Percentiles rank a stretch among this genome's conserved stretches.
Evolutionary conservation across 2,113 vertebrate genomes (phyloP).

Genomic region (Atrichornis clamosus): DNA sequence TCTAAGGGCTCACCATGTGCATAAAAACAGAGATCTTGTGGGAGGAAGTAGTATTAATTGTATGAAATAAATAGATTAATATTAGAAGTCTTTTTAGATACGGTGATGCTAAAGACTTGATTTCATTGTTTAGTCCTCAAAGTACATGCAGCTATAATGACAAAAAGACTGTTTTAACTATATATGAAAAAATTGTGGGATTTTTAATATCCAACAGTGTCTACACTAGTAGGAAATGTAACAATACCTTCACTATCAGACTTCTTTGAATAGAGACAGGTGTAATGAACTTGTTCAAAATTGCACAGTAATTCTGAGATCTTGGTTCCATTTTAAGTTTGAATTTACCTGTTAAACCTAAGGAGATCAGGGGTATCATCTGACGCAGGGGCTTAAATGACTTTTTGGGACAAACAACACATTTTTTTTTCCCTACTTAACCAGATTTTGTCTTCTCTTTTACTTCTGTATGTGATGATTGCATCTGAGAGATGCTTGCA

Average conservation of each 20-base stretch:
- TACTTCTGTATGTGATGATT: not conserved
- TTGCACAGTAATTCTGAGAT: not conserved
- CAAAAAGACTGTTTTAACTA: not conserved
- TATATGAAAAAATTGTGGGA: accelerated
- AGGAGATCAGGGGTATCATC: not conserved
- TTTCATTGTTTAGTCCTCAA: not conserved
- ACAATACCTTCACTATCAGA: not conserved
- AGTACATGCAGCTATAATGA: not conserved
- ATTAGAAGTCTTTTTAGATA: not conserved
- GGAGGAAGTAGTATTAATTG: not conserved
- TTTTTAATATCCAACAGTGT: not conserved
- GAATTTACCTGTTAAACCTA: not conserved
- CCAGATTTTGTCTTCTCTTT: not conserved
- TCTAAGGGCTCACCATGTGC: not conserved
- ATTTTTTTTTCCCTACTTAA: not conserved
- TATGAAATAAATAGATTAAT: not conserved
- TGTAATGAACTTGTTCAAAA: not conserved
- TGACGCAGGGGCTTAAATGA: not conserved
- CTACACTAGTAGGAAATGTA: not conserved
- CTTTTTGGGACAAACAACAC: not conserved
- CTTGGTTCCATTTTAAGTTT: not conserved
- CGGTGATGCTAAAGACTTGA: not conserved
- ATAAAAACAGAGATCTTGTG: not conserved
- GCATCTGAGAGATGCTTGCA: not conserved
- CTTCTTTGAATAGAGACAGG: not conserved